Base-by-base conservation (phyloP, 2,888 invertebrate genomes). In the Epinotia ramella region DNA sequence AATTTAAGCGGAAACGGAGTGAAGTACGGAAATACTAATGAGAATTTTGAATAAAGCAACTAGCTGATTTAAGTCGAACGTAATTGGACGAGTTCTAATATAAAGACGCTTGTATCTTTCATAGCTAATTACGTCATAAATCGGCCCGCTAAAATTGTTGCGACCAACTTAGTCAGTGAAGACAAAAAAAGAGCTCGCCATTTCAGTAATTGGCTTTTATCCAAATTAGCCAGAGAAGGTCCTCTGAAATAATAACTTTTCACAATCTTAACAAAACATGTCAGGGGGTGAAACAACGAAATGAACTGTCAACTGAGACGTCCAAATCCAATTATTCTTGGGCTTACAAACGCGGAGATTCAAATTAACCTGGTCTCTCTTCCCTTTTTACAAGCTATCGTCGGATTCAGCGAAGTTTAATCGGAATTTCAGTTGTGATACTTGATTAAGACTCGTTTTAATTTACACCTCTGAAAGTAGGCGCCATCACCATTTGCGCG, bases 261-360 rank as follows among this genome's bases (percentile, higher is more conserved):
- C 89, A 92, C 90, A 91, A 90, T 91, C 91, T 89, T 88, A 88
- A 89, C 89, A 86, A 90, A 88, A 89, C 89, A 91, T 89, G 89
- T 91, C 90, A 89, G 85, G 87, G 90, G 89, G 87, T 86, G 88
- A 87, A 88, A 89, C 90, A 91, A 89, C 91, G 86, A 90, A 93
- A 93, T 93, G 91, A 93, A 92, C 93, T 93, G 93, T 93, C 93
- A 92, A 91, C 92, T 86, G 87, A 87, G 89, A 91, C 88, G 89
- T 89, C 89, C 90, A 90, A 92, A 93, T 92, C 91, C 92, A 93
- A 93, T 94, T 93, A 93, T 90, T 88, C 88, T 88, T 88, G 82
- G 85, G 88, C 88, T 88, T 88, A 89, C 89, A 88, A 91, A 90
- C 88, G 89, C 87, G 84, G 88, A 87, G 88, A 91, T 92, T 91